A percentile compares a stretch with the other conserved stretches of the same genome.
phyloP scores from a whole-genome alignment of 1,140 invertebrate genomes.

The Atta colombica region DNA sequence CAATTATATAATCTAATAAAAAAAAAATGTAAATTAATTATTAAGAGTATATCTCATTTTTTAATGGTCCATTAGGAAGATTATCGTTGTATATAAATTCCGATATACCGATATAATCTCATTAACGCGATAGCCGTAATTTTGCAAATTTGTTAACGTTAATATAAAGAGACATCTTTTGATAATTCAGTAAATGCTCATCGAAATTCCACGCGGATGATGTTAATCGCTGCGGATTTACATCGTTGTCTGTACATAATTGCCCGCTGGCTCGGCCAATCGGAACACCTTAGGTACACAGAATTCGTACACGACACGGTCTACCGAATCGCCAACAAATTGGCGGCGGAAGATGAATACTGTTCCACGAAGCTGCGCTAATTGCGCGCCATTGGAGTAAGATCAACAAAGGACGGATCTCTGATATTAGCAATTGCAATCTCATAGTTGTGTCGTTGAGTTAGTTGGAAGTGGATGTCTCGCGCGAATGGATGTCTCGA shows the following conservation, averaged over 20 bases:
- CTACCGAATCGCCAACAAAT: slow-evolving; percentile 58
- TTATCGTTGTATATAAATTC: not conserved
- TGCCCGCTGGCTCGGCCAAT: slow-evolving; percentile 43
- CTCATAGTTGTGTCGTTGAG: slow-evolving; percentile 47
- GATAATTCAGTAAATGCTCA: slow-evolving; percentile 30
- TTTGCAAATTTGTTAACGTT: slow-evolving; percentile 26
- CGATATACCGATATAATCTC: slow-evolving; percentile 1
- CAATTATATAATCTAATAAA: not conserved
- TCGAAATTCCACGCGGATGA: slow-evolving; percentile 20
- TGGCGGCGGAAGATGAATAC: slow-evolving; percentile 63
- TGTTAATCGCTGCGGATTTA: slow-evolving; percentile 54
- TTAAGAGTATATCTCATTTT: not conserved
- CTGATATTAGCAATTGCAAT: slow-evolving; percentile 60
- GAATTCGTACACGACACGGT: slow-evolving; percentile 57
- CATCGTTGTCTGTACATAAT: slow-evolving; percentile 49
- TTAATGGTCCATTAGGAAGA: not conserved
- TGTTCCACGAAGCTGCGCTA: slow-evolving; percentile 52
- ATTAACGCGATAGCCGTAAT: slow-evolving; percentile 15
- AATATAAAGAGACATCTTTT: not conserved
- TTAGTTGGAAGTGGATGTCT: slow-evolving; percentile 3
- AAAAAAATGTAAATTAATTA: not conserved
- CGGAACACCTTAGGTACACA: slow-evolving; percentile 59
- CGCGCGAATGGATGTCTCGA: not conserved
- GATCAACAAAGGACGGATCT: slow-evolving; percentile 61
- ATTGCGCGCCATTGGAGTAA: slow-evolving; percentile 50